phyloP scores from a whole-genome alignment of 2,113 vertebrate species.

The Trinectes maculatus region DNA sequence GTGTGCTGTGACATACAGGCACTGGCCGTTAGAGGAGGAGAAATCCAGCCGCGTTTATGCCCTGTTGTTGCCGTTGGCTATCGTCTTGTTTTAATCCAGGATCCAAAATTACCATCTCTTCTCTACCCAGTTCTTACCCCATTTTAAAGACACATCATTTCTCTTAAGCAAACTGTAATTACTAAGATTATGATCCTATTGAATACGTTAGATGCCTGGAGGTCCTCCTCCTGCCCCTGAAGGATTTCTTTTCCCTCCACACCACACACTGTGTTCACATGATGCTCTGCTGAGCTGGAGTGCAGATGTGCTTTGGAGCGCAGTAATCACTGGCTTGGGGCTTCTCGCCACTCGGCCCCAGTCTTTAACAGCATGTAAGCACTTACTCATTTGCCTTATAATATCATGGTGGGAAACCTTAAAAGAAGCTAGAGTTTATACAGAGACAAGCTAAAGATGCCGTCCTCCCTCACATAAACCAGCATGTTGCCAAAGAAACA shows the following conservation, averaged over 20 bases:
- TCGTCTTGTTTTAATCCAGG: constrained; percentile 43
- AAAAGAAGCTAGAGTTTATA: constrained; percentile 76
- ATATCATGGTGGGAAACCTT: constrained; percentile 77
- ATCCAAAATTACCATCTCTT: constrained; percentile 62
- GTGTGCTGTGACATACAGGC: constrained; percentile 18
- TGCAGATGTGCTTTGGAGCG: constrained; percentile 81
- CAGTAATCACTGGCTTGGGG: constrained; percentile 81
- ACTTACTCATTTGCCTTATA: constrained; percentile 83
- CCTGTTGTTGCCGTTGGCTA: constrained; percentile 53
- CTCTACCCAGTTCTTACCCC: constrained; percentile 43
- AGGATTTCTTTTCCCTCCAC: constrained; percentile 29
- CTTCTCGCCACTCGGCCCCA: constrained; percentile 75
- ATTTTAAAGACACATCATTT: constrained; percentile 69
- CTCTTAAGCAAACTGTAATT: constrained; percentile 68
- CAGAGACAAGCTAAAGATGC: constrained; percentile 69
- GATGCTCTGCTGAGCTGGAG: constrained; percentile 62
- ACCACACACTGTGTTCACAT: constrained; percentile 67
- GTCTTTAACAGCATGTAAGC: constrained; percentile 83
- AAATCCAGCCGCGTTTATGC: constrained; percentile 17
- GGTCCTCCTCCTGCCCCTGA: constrained; percentile 51
- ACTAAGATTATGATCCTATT: constrained; percentile 61
- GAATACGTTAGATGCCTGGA: constrained; percentile 55
- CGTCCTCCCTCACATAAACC: constrained; percentile 43
- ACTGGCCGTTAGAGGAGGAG: constrained; percentile 19
- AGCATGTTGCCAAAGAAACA: constrained; percentile 25